phyloP scores from a whole-genome alignment of 2,113 vertebrate species.

The Fulmarus glacialis region DNA sequence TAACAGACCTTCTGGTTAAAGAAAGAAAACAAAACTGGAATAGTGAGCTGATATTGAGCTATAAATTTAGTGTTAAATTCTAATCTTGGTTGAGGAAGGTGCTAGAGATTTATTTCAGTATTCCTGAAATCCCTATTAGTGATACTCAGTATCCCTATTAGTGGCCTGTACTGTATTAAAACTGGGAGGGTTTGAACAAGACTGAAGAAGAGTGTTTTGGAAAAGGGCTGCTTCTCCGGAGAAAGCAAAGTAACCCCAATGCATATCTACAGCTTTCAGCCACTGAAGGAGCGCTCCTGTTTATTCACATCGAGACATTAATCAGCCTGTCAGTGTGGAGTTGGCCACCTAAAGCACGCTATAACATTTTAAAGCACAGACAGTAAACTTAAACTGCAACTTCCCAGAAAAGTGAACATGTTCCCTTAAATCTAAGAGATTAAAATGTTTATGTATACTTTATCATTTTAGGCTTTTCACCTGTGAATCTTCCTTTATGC shows the following conservation, averaged over 20 bases:
- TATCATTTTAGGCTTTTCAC: neutral
- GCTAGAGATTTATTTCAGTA: neutral
- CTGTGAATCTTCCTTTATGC: neutral
- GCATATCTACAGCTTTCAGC: neutral
- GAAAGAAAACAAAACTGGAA: neutral
- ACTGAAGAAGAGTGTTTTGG: neutral
- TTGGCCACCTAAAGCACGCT: neutral
- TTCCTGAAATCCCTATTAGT: neutral
- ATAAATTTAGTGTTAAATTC: neutral
- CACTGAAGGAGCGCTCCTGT: neutral
- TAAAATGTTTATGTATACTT: neutral
- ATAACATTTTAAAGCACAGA: neutral
- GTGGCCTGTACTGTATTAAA: neutral
- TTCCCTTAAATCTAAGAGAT: neutral
- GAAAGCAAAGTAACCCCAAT: neutral
- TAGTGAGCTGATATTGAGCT: neutral
- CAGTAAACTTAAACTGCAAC: neutral
- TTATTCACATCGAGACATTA: neutral
- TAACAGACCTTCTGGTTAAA: neutral
- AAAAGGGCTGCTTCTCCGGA: neutral
- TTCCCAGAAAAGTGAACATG: neutral
- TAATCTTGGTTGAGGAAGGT: neutral
- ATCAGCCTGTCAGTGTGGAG: neutral
- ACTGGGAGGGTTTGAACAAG: neutral
- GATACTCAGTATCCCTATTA: neutral